phyloP scores from a whole-genome alignment of 2,113 vertebrate genomes.

The Nannospalax galili region DNA sequence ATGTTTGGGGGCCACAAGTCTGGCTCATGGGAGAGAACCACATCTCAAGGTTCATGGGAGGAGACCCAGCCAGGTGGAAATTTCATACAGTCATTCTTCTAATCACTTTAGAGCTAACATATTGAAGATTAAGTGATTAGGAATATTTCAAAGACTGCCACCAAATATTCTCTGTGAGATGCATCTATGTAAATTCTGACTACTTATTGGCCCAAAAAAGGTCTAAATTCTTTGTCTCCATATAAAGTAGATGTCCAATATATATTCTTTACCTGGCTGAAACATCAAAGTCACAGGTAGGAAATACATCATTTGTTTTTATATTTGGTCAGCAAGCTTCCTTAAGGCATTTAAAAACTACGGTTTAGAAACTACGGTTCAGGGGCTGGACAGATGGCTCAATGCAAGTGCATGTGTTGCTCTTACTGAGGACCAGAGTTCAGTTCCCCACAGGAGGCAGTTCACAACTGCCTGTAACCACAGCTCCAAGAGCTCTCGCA shows the following conservation, averaged over 20 bases:
- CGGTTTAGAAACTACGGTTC: too few species aligned
- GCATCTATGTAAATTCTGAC: slow-evolving; percentile 45
- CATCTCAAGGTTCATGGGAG: too few species aligned
- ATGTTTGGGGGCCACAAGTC: too few species aligned
- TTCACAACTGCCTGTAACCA: too few species aligned
- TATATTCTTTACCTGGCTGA: background rate
- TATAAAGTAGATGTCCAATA: slow-evolving; percentile 8
- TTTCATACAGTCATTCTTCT: background rate
- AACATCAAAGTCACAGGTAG: background rate
- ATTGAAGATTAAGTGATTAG: background rate
- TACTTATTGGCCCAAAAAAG: slow-evolving; percentile 17
- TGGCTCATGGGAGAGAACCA: too few species aligned
- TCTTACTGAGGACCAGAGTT: too few species aligned
- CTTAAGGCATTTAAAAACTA: too few species aligned
- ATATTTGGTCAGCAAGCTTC: background rate
- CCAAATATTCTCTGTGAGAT: background rate
- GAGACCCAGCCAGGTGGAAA: too few species aligned
- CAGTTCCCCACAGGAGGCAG: too few species aligned
- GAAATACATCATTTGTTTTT: slow-evolving; percentile 41
- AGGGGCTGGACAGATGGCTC: too few species aligned
- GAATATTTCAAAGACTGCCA: slow-evolving; percentile 6
- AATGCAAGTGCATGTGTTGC: too few species aligned
- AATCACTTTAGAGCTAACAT: slow-evolving; percentile 31
- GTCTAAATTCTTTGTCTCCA: background rate
- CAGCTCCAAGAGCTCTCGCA: too few species aligned